A percentile compares a stretch with the other conserved stretches of the same genome.
These are phyloP conservation scores for Polyploca ridens DNA, from an alignment of 2,888 invertebrate genomes.

Conservation along the genomic window DNA sequence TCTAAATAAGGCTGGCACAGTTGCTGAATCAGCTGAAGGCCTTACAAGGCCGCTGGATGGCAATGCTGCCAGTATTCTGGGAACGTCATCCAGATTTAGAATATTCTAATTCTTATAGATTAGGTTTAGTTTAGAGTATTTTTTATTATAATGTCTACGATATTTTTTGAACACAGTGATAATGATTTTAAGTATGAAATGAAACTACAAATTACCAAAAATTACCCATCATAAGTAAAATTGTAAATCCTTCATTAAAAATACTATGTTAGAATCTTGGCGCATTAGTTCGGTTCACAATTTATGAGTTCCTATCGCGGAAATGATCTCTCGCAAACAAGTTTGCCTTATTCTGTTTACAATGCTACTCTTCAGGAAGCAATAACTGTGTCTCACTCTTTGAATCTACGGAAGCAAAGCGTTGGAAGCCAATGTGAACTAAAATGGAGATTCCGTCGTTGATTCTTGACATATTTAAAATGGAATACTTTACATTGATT, in stretches of 20 bases:
- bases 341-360: neutral
- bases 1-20: no score
- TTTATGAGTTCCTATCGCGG: neutral
- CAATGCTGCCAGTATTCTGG: no score
- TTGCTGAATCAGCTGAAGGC: no score
- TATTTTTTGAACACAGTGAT: no score
- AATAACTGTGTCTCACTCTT: conserved; percentile 1
- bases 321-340: neutral
- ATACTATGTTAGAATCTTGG: neutral
- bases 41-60: no score
- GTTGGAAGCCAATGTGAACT: neutral
- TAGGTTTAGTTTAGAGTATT: no score
- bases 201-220: neutral
- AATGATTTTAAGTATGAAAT: no score
- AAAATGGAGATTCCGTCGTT: neutral
- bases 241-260: neutral
- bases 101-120: no score
- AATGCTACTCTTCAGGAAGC: neutral
- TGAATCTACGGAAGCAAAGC: neutral
- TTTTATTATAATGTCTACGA: no score
- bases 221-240: neutral
- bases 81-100: no score
- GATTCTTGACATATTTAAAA: no score
- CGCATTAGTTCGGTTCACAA: neutral
- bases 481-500: no score